phyloP scores from a whole-genome alignment of 2,113 vertebrate genomes.

The Marmota flaviventris region DNA sequence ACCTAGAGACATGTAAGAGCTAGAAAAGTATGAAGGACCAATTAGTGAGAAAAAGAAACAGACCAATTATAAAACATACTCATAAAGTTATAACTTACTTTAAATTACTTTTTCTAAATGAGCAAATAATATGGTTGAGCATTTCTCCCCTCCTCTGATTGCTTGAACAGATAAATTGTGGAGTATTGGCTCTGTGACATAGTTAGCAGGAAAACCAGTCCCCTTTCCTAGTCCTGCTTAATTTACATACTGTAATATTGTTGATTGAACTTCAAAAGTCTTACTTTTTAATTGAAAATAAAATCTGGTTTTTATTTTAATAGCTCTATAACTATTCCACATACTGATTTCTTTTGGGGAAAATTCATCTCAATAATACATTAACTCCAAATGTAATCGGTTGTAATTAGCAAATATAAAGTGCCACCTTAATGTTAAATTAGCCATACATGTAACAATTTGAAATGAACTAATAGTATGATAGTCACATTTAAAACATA shows the following conservation, averaged over 20 bases:
- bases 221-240: not conserved
- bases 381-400: slow-evolving; percentile 12
- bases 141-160: not conserved
- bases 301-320: slow-evolving; percentile 45
- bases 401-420: slow-evolving; percentile 58
- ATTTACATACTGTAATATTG: not conserved
- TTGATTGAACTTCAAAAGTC: not conserved
- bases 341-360: not conserved
- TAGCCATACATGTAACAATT: slow-evolving; percentile 5
- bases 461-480: slow-evolving; percentile 46
- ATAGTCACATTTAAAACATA: slow-evolving; percentile 26
- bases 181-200: not conserved
- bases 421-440: slow-evolving; percentile 17
- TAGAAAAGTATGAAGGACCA: slow-evolving; percentile 9
- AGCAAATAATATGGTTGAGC: slow-evolving; percentile 25
- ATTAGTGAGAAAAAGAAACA: slow-evolving; percentile 36
- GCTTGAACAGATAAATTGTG: not conserved
- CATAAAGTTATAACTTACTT: slow-evolving; percentile 34
- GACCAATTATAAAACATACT: slow-evolving; percentile 18
- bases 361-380: slow-evolving; percentile 32
- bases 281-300: slow-evolving; percentile 50
- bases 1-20: slow-evolving; percentile 8
- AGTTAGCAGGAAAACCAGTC: slow-evolving; percentile 7
- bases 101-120: slow-evolving; percentile 47
- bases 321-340: not conserved